Percentiles rank a stretch among this genome's conserved stretches.
Evolutionary conservation across 1,140 invertebrate genomes (phyloP).

Genomic region (Rhyzopertha dominica): DNA sequence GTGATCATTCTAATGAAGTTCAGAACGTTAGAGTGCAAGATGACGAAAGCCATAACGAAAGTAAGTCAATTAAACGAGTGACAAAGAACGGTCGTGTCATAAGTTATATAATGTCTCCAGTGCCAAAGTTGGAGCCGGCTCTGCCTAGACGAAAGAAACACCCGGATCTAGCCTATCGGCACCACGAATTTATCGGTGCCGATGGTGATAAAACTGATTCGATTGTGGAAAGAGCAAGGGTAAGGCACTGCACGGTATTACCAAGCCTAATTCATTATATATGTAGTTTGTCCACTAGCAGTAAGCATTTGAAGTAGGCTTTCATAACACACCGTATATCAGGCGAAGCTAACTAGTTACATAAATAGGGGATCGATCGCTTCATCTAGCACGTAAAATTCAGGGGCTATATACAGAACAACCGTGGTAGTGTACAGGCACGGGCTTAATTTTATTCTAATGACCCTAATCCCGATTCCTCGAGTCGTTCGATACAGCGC

Average conservation of each 20-base stretch:
- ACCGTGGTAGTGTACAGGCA: too few species aligned
- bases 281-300: too few species aligned
- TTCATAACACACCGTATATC: too few species aligned
- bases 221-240: constrained; percentile 53
- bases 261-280: too few species aligned
- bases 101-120: constrained; percentile 44
- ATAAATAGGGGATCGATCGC: too few species aligned
- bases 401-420: constrained; percentile 17
- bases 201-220: constrained; percentile 51
- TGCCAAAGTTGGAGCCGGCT: constrained; percentile 66
- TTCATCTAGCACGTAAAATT: too few species aligned
- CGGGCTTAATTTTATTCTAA: too few species aligned
- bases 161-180: constrained; percentile 77
- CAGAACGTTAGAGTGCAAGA: constrained; percentile 20
- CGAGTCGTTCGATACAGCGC: too few species aligned
- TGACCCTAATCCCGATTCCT: too few species aligned
- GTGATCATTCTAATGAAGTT: constrained; percentile 42
- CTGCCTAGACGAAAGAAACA: constrained; percentile 81
- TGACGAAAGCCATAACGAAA: constrained; percentile 29
- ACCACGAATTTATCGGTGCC: constrained; percentile 72
- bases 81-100: constrained; percentile 19
- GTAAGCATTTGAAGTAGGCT: too few species aligned
- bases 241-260: too few species aligned
- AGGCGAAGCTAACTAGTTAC: too few species aligned
- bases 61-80: constrained; percentile 28